phyloP scores from a whole-genome alignment of 2,113 vertebrate genomes.

The Ochotona princeps region DNA sequence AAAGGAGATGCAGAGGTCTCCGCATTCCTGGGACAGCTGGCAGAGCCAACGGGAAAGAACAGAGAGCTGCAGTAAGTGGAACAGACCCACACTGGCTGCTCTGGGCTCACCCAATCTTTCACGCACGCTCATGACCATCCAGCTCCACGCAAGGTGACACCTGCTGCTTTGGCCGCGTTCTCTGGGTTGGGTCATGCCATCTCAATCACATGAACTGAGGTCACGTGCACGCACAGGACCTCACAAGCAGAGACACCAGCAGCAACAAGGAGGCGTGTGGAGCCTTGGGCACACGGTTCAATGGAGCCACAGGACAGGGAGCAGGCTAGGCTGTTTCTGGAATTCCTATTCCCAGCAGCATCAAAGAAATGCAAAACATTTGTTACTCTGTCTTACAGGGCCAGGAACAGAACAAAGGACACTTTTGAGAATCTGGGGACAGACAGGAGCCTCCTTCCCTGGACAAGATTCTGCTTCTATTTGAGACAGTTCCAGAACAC shows the following conservation, averaged over 20 bases:
- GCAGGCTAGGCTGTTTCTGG: not conserved
- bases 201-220: not conserved
- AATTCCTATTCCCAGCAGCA: not conserved
- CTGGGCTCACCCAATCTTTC: not conserved
- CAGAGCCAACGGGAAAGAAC: not conserved
- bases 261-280: fast-evolving
- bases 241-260: fast-evolving
- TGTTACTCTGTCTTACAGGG: not conserved
- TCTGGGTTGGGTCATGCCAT: not conserved
- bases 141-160: not conserved
- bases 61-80: not conserved
- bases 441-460: not conserved
- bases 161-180: not conserved
- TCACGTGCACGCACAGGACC: not conserved
- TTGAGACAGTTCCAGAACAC: not conserved
- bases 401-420: not conserved
- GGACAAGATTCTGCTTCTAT: not conserved
- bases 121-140: too few relatives aligned
- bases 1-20: not conserved
- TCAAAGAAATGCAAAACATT: not conserved
- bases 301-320: not conserved
- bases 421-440: not conserved
- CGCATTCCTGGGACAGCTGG: not conserved
- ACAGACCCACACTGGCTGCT: not conserved
- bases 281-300: too few relatives aligned